Evolutionary conservation across 1,140 invertebrate species (phyloP).

Genomic region (Eciton burchellii): DNA sequence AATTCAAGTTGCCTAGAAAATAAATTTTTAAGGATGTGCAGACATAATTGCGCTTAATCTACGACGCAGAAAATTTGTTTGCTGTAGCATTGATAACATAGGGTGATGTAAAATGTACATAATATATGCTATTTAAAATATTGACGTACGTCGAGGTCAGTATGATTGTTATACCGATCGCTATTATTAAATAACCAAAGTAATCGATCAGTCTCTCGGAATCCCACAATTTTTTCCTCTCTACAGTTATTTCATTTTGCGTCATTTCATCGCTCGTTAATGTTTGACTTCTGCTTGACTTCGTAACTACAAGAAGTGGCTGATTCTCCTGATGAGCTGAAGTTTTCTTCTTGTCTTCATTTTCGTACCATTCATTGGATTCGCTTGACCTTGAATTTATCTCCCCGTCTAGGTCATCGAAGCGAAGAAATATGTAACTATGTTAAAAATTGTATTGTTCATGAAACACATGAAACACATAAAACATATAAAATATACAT

Average conservation of each 20-base stretch:
- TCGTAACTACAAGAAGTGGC: conserved; percentile 62
- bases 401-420: conserved; percentile 73
- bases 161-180: conserved; percentile 87
- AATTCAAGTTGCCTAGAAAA: too few relatives aligned
- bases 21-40: too few relatives aligned
- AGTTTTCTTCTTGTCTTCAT: neutral
- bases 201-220: conserved; percentile 76
- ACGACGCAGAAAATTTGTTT: conserved; percentile 12
- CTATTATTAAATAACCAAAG: conserved; percentile 85
- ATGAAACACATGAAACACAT: too few relatives aligned
- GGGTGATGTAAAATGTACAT: conserved; percentile 87
- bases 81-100: conserved; percentile 87
- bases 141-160: conserved; percentile 88
- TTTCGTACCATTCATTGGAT: neutral
- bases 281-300: conserved; percentile 14
- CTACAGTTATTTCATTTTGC: neutral
- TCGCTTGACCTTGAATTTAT: neutral
- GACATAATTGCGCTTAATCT: neutral
- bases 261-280: neutral
- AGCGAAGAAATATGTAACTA: conserved; percentile 80
- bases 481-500: too few relatives aligned
- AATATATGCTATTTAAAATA: conserved; percentile 86
- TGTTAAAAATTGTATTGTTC: conserved; percentile 30
- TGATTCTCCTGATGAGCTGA: conserved; percentile 7
- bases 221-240: neutral